Conservation (phyloP, 2,797 vertebrate genomes). For the Zalophus californianus region DNA sequence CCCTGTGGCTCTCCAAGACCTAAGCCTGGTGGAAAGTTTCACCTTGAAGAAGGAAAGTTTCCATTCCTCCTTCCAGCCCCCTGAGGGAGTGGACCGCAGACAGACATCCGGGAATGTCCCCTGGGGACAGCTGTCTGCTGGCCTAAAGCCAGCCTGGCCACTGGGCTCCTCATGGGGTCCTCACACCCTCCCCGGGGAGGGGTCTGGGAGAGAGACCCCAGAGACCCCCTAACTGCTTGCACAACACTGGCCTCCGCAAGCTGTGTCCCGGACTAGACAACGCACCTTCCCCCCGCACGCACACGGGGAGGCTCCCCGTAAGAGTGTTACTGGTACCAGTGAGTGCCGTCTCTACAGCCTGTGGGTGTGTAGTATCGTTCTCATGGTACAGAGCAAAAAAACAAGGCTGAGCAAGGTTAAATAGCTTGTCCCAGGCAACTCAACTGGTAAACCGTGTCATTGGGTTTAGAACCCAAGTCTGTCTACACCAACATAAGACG, state of each 20-base stretch:
- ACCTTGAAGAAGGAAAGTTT: conserved; percentile 74
- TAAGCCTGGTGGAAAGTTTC: conserved; percentile 73
- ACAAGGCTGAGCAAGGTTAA: neutral
- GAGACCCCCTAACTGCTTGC: neutral
- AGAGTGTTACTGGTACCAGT: too few species aligned
- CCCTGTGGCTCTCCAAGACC: conserved; percentile 60
- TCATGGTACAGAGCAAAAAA: neutral
- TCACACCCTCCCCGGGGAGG: neutral
- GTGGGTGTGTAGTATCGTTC: neutral
- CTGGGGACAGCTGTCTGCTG: neutral
- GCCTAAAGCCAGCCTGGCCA: neutral
- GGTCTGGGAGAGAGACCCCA: neutral
- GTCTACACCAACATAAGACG: neutral
- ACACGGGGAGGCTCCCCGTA: neutral
- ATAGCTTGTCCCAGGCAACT: neutral
- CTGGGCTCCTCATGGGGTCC: neutral
- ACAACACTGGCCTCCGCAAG: neutral
- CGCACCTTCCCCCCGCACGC: too few species aligned
- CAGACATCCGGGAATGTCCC: conserved; percentile 42
- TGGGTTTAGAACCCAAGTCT: neutral
- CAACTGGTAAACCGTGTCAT: rapidly evolving
- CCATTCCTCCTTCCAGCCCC: conserved; percentile 68
- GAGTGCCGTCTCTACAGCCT: neutral
- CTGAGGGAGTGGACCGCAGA: conserved; percentile 42
- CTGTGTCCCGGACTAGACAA: neutral